phyloP scores from a whole-genome alignment of 2,113 vertebrate species.

The Serranochromis macrocephalus region DNA sequence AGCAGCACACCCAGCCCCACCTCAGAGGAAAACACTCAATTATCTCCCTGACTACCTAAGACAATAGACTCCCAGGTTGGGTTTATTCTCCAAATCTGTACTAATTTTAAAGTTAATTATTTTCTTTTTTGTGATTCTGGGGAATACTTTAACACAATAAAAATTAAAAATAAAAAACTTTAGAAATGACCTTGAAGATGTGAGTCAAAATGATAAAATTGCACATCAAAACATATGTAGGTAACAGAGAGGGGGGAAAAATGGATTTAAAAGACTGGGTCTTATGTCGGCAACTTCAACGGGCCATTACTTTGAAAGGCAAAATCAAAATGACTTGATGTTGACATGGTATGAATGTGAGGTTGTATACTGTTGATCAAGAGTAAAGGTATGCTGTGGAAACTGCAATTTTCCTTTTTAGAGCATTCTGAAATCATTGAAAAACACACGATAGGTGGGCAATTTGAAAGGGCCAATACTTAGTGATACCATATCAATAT shows the following conservation, averaged over 20 bases:
- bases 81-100: not conserved
- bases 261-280: not conserved
- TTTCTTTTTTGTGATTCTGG: too few species aligned
- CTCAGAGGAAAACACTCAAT: too few species aligned
- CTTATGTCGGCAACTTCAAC: not conserved
- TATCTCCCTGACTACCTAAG: too few species aligned
- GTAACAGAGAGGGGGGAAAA: rapidly evolving
- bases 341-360: not conserved
- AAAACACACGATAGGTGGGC: not conserved
- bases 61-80: too few species aligned
- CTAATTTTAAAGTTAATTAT: too few species aligned
- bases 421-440: not conserved
- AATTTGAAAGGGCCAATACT: not conserved
- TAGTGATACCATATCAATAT: not conserved
- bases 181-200: too few species aligned
- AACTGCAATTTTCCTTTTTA: not conserved
- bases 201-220: too few species aligned
- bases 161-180: too few species aligned
- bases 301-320: not conserved
- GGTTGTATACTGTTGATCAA: not conserved
- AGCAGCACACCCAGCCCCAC: not conserved
- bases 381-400: not conserved
- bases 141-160: too few species aligned
- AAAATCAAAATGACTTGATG: not conserved
- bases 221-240: too few species aligned